Base-by-base conservation (phyloP, 1,140 invertebrate species). In the Macrotrachela quadricornifera region DNA sequence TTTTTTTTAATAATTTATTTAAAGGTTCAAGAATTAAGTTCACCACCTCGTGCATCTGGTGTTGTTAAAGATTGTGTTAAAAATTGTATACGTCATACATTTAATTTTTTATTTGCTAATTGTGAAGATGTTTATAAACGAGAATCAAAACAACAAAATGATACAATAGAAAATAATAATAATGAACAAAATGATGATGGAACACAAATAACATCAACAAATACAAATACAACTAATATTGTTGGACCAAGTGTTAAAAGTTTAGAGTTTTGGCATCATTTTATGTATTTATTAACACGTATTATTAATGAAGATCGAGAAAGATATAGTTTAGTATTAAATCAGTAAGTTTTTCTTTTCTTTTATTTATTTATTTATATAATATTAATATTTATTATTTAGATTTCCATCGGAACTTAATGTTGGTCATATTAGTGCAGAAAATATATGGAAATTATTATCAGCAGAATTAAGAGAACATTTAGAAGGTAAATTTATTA, bases 21-120 rank as follows among this genome's bases (percentile, higher is more conserved):
- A 42, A 42, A 85, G 82, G 92, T 97, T 1, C 88, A 96, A 78
- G 92, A 99, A 66, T 68, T 99, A 57, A 83, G 87, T 13, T 90
- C 85, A 74, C 92, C 92, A 46, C 92, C 91, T 1, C 72, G 92
- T 59, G 92, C 94, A 17, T 90, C 85, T 67, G 88, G 84, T 21
- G 92, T 97, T 8, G 91, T 99, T 0, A 95, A 94, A 71, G 91
- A 99, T 70, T 99, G 94, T 73, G 92, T 94, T 0, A 95, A 88
- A 65, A 90, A 90, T 18, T 99, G 94, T 70, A 78, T 97, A 56
- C 73, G 88, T 63, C 92, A 90, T 37, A 96, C 90, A 15, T 96
- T 95, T 73, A 85, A 94, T 73, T 95, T 94, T 69, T 76, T 96
- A 15, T 95, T 94, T 71, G 87, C 92, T 69, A 92, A 96, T 71